Percentiles rank a stretch among this genome's conserved stretches.
Conservation (phyloP, 92 coral and sea anemone species). For the Phenganax subtilis region DNA sequence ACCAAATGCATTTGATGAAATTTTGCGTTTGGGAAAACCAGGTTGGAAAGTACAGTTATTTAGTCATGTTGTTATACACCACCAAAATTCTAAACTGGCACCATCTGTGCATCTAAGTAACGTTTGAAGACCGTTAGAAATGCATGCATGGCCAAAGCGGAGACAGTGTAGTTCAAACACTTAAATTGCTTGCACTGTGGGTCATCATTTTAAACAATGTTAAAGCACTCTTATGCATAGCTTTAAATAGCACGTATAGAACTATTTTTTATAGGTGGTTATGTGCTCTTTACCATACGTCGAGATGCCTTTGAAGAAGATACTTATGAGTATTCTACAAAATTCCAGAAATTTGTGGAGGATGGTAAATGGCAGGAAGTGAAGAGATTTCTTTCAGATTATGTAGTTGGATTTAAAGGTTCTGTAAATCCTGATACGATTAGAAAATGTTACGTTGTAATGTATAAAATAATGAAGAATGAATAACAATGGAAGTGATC, state of each 20-base stretch:
- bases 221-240: too few species aligned
- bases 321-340: conserved; percentile 2
- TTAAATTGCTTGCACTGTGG: too few species aligned
- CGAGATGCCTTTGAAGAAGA: not conserved
- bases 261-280: not conserved
- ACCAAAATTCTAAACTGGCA: too few species aligned
- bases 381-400: conserved; percentile 24
- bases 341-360: conserved; percentile 24
- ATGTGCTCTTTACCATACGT: not conserved
- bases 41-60: not conserved
- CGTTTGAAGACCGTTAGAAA: too few species aligned
- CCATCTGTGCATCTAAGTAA: too few species aligned
- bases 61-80: too few species aligned
- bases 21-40: conserved; percentile 22
- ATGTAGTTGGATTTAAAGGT: conserved; percentile 10
- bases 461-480: conserved; percentile 26
- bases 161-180: too few species aligned
- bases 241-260: too few species aligned
- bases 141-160: too few species aligned
- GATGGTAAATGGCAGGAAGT: conserved; percentile 37
- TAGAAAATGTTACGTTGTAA: conserved; percentile 14
- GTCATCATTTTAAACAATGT: too few species aligned
- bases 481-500: not conserved
- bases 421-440: not conserved
- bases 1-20: conserved; percentile 31